Evolutionary conservation across 2,797 vertebrate species (phyloP).

Genomic region (Orientallactaga sibirica): DNA sequence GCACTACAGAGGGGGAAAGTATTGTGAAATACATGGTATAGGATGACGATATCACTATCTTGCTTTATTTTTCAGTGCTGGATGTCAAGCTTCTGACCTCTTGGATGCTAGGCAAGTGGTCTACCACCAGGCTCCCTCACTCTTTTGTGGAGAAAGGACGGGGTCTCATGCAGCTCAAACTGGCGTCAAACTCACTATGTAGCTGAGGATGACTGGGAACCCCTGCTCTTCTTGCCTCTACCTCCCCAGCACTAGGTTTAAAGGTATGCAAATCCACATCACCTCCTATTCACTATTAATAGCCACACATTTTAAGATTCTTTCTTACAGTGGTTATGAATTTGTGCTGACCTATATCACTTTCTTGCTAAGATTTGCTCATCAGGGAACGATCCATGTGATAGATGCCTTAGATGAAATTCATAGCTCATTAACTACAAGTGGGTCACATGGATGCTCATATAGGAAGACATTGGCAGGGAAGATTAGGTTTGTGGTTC

Average conservation of each 20-base stretch:
- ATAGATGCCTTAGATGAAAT: not conserved
- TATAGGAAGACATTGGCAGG: not conserved
- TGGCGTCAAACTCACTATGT: not conserved
- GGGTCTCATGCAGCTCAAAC: not conserved
- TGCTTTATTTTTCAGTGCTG: not conserved
- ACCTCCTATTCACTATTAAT: not conserved
- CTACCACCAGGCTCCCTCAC: not conserved
- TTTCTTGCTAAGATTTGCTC: conserved; percentile 57
- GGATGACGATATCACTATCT: not conserved
- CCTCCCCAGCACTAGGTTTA: not conserved
- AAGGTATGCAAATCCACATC: not conserved
- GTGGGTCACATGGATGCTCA: not conserved
- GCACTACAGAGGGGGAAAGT: not conserved
- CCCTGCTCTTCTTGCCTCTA: not conserved
- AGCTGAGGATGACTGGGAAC: too few species aligned
- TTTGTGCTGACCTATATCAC: not conserved
- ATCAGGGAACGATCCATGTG: conserved; percentile 22
- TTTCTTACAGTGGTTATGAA: not conserved
- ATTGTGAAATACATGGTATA: not conserved
- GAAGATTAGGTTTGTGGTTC: not conserved
- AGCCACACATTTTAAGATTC: not conserved
- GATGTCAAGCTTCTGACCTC: not conserved
- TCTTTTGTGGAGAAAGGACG: not conserved
- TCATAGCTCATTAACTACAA: conserved; percentile 24
- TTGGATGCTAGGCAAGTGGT: not conserved